Evolutionary conservation across 2,888 invertebrate species (phyloP).

Genomic region (Catocala nupta): DNA sequence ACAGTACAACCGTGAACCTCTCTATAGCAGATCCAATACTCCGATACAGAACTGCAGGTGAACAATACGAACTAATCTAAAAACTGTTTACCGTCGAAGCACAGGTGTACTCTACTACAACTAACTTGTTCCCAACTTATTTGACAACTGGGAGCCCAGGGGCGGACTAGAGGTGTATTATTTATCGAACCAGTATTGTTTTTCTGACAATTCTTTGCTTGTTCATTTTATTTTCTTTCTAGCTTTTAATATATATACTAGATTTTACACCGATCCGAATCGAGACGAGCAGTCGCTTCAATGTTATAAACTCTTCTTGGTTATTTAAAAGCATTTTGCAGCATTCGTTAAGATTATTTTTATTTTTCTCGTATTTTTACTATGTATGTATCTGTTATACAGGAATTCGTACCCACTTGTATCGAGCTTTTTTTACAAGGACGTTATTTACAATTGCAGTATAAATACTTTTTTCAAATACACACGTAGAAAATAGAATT

Average conservation of each 20-base stretch:
- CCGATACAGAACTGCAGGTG: constrained; percentile 31
- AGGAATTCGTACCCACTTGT: too few relatives aligned
- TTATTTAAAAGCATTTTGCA: too few relatives aligned
- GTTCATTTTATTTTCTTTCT: not conserved
- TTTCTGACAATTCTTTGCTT: not conserved
- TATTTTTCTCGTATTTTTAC: too few relatives aligned
- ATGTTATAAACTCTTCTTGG: too few relatives aligned
- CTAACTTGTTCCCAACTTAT: constrained; percentile 47
- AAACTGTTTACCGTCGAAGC: constrained; percentile 46
- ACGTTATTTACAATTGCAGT: too few relatives aligned
- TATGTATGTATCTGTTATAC: too few relatives aligned
- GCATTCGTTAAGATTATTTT: too few relatives aligned
- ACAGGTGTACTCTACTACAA: constrained; percentile 40
- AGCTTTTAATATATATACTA: not conserved
- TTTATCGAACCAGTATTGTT: not conserved
- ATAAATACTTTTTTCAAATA: too few relatives aligned
- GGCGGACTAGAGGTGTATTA: constrained; percentile 19
- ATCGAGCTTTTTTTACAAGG: too few relatives aligned
- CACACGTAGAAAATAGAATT: too few relatives aligned
- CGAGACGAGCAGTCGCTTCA: too few relatives aligned
- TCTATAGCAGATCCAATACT: constrained; percentile 23
- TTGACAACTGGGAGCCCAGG: constrained; percentile 41
- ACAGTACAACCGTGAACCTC: constrained; percentile 1
- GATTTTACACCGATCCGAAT: too few relatives aligned
- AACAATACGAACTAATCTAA: constrained; percentile 50